phyloP scores from a whole-genome alignment of 2,888 invertebrate genomes.

The Apodemia mormo region DNA sequence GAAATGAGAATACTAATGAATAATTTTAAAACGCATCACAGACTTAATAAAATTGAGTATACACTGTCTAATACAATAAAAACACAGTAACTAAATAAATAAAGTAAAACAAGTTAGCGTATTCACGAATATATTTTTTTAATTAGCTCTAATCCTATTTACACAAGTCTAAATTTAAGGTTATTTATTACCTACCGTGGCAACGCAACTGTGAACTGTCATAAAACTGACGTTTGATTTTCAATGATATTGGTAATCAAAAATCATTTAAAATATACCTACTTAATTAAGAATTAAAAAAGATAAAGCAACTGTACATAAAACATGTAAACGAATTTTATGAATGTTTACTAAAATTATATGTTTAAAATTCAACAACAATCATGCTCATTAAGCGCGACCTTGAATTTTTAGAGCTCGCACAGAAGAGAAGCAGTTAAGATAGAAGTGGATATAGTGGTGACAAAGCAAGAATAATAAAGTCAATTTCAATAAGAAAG shows the following conservation, averaged over 20 bases:
- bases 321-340: not conserved
- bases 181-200: not conserved
- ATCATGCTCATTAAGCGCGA: conserved; percentile 5
- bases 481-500: conserved; percentile 24
- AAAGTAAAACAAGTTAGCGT: too few relatives aligned
- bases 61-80: too few relatives aligned
- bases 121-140: too few relatives aligned
- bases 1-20: too few relatives aligned
- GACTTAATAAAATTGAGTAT: too few relatives aligned
- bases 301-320: not conserved
- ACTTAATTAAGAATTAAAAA: not conserved
- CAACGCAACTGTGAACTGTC: not conserved
- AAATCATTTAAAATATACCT: not conserved
- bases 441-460: conserved; percentile 20
- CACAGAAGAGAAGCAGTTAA: conserved; percentile 6
- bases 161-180: too few relatives aligned
- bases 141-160: too few relatives aligned
- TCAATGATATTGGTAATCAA: not conserved
- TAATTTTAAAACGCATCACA: too few relatives aligned
- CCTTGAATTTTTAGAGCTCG: conserved; percentile 6
- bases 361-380: not conserved
- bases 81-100: too few relatives aligned
- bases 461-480: conserved; percentile 19
- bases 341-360: not conserved
- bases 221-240: conserved; percentile 1